phyloP scores from a whole-genome alignment of 2,888 invertebrate species.

The Macropis europaea region DNA sequence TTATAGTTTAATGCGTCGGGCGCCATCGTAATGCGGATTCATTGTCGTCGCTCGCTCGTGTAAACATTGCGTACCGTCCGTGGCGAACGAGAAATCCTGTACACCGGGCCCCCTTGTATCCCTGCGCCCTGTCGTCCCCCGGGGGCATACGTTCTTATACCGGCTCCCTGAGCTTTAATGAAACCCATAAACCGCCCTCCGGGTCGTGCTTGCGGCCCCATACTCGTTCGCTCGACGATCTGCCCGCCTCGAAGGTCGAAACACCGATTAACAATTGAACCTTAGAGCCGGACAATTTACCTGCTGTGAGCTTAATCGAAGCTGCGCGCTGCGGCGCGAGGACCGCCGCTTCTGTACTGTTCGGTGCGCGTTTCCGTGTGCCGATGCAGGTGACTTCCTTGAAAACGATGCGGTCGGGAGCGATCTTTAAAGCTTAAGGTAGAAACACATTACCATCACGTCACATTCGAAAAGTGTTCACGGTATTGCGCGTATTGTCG shows the following conservation, averaged over 20 bases:
- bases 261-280: conserved; percentile 52
- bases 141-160: conserved; percentile 51
- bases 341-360: no score
- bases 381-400: no score
- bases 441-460: no score
- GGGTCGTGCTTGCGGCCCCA: conserved; percentile 47
- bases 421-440: no score
- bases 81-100: conserved; percentile 41
- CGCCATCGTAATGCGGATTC: conserved; percentile 71
- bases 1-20: conserved; percentile 73
- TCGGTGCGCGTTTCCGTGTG: no score
- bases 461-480: no score
- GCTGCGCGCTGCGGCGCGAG: no score
- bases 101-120: conserved; percentile 28
- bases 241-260: conserved; percentile 28
- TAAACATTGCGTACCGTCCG: conserved; percentile 65
- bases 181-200: conserved; percentile 69
- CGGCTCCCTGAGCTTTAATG: conserved; percentile 67
- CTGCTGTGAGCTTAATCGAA: no score
- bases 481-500: no score
- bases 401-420: no score
- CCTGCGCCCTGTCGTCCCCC: neutral
- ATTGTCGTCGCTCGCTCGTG: conserved; percentile 69
- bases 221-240: conserved; percentile 27
- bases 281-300: conserved; percentile 19